Conservation (phyloP, 1,140 invertebrate genomes). For the Drosophila equinoxialis region DNA sequence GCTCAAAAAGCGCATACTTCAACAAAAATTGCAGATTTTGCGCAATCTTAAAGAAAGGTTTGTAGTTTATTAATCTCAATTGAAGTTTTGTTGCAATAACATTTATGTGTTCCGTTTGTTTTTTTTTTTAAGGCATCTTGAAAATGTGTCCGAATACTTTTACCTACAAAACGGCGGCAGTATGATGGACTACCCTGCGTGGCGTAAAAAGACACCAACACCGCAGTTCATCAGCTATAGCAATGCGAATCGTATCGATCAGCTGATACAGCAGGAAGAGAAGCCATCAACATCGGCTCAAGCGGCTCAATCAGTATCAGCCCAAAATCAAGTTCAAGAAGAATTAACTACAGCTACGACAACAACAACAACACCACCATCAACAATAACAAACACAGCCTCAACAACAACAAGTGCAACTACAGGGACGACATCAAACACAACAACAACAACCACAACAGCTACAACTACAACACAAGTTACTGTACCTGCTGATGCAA, state of each 20-base stretch:
- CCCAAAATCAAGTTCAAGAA: conserved; percentile 45
- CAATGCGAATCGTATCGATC: conserved; percentile 89
- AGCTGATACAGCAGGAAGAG: conserved; percentile 83
- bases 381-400: conserved; percentile 12
- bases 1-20: conserved; percentile 80
- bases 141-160: conserved; percentile 92
- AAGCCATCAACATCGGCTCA: conserved; percentile 68
- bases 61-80: background rate
- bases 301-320: conserved; percentile 48
- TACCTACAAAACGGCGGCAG: conserved; percentile 93
- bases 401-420: conserved; percentile 14
- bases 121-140: conserved; percentile 86
- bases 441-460: conserved; percentile 13
- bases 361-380: conserved; percentile 13
- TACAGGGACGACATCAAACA: conserved; percentile 7
- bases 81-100: background rate
- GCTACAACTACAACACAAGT: conserved; percentile 33
- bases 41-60: conserved; percentile 82
- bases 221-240: conserved; percentile 90
- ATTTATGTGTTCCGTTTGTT: background rate
- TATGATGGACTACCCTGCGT: conserved; percentile 92
- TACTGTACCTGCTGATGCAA: conserved; percentile 25
- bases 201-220: conserved; percentile 90
- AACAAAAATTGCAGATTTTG: conserved; percentile 78
- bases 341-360: conserved; percentile 17